Conservation (phyloP, 2,888 invertebrate species). For the Eilema griseolum region DNA sequence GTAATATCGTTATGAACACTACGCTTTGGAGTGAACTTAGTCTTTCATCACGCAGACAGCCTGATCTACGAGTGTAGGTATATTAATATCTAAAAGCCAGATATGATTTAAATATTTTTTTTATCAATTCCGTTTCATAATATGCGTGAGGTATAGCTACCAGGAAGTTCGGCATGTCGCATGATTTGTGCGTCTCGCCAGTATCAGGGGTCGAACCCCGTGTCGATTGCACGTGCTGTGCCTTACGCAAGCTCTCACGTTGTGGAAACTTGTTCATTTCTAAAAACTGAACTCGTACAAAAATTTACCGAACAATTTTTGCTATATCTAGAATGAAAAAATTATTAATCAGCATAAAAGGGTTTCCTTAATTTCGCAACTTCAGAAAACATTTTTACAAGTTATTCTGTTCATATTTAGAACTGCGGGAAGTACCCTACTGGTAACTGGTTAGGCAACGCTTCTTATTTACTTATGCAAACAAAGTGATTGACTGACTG, state of each 20-base stretch:
- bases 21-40: constrained; percentile 54
- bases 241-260: constrained; percentile 55
- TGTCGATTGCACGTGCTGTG: constrained; percentile 74
- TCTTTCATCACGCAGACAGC: constrained; percentile 28
- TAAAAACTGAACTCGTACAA: constrained; percentile 20
- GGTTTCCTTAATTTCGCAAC: background rate
- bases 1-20: constrained; percentile 61
- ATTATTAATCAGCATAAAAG: background rate
- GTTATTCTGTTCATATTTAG: background rate
- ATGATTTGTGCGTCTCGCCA: constrained; percentile 81
- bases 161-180: constrained; percentile 63
- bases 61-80: constrained; percentile 7
- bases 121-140: constrained; percentile 19
- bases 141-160: constrained; percentile 12
- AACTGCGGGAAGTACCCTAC: background rate
- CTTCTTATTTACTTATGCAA: background rate
- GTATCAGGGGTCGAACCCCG: constrained; percentile 65
- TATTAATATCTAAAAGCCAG: constrained; percentile 13
- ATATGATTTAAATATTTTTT: constrained; percentile 14
- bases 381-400: background rate
- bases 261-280: constrained; percentile 18
- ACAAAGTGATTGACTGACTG: background rate
- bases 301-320: constrained; percentile 14
- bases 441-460: background rate
- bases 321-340: background rate